Conservation (phyloP, 2,113 vertebrate species). For the Pseudorasbora parva region DNA sequence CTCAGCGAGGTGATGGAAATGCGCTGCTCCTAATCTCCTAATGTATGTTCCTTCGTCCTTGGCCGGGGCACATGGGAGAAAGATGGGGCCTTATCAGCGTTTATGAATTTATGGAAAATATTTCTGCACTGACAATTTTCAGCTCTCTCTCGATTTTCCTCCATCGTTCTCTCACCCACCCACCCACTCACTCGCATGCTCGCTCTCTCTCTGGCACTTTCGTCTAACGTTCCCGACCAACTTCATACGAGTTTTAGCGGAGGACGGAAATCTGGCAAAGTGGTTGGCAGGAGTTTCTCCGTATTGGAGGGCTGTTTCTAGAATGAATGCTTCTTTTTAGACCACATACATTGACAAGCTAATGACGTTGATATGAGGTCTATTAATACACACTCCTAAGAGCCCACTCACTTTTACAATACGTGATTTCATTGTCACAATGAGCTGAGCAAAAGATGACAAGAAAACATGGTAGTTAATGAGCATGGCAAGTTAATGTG, state of each 20-base stretch:
- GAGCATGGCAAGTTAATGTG: background rate
- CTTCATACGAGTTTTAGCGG: background rate
- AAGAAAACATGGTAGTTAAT: background rate
- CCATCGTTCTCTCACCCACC: background rate
- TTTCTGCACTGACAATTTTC: conserved; percentile 58
- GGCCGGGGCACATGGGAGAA: conserved; percentile 71
- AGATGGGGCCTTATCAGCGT: conserved; percentile 77
- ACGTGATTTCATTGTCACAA: background rate
- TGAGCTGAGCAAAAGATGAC: background rate
- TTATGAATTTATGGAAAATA: conserved; percentile 76
- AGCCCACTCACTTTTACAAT: background rate
- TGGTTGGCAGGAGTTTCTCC: conserved; percentile 1
- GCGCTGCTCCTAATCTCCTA: conserved; percentile 72
- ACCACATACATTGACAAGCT: background rate
- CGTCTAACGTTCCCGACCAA: background rate
- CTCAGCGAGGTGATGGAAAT: conserved; percentile 70
- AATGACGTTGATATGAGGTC: background rate
- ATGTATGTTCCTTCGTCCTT: conserved; percentile 76
- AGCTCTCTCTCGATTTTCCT: background rate
- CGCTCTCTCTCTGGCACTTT: background rate
- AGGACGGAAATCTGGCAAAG: conserved; percentile 3
- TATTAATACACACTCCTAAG: background rate
- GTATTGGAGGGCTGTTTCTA: background rate
- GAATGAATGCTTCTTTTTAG: background rate
- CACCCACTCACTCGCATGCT: too few species aligned